These are phyloP conservation scores for Euglossa dilemma DNA, from an alignment of 1,140 invertebrate species.

Conservation along the genomic window DNA sequence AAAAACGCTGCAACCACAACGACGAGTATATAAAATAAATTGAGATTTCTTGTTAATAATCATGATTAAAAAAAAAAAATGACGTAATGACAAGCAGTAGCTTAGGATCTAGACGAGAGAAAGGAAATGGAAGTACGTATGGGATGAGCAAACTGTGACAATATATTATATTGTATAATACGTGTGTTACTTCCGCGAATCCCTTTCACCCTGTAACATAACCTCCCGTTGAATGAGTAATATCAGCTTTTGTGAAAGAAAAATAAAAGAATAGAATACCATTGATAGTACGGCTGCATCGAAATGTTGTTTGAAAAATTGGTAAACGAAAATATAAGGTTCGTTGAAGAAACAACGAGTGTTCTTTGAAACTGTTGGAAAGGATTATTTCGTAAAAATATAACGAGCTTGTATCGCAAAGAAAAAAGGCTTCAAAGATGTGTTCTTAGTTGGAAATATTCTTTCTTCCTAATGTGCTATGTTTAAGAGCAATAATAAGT, in stretches of 20 bases:
- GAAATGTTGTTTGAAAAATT: not conserved
- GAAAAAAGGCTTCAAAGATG: not conserved
- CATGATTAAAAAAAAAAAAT: not conserved
- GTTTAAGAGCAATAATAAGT: not conserved
- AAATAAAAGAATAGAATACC: not conserved
- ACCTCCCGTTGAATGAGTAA: not conserved
- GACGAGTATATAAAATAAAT: not conserved
- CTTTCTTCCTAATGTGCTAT: not conserved
- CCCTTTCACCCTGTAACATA: slow-evolving; percentile 13
- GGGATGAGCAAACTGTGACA: slow-evolving; percentile 70
- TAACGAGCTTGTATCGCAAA: not conserved
- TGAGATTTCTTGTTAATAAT: not conserved
- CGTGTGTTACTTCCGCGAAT: slow-evolving; percentile 24
- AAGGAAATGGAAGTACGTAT: slow-evolving; percentile 36
- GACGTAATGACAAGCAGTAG: slow-evolving; percentile 52
- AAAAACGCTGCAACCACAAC: slow-evolving; percentile 15
- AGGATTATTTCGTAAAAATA: not conserved
- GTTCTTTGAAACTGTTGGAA: no score
- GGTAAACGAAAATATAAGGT: not conserved
- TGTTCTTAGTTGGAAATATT: not conserved
- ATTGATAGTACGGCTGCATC: not conserved
- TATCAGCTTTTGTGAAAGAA: not conserved
- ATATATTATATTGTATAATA: slow-evolving; percentile 73
- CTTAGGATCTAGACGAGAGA: slow-evolving; percentile 67
- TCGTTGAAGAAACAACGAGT: not conserved